These are phyloP conservation scores for Euborellia annulipes DNA, from an alignment of 1,140 invertebrate genomes.

Conservation along the genomic window DNA sequence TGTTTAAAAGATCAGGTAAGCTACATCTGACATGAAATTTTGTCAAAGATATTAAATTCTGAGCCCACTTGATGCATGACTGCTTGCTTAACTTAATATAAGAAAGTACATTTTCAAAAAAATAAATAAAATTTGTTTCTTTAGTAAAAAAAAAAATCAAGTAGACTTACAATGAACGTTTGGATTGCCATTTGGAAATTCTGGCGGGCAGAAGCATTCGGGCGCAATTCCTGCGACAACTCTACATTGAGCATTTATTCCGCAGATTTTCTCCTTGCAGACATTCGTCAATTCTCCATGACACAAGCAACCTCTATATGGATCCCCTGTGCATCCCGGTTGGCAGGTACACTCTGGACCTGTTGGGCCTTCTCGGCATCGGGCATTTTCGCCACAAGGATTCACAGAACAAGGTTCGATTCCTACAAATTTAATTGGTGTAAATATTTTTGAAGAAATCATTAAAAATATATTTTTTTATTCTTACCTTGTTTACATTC, in stretches of 20 bases:
- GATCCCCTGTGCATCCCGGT: conserved; percentile 64
- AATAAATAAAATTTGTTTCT: too few relatives aligned
- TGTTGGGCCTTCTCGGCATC: conserved; percentile 56
- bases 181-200: conserved; percentile 68
- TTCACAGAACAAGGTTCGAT: conserved; percentile 52
- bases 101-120: too few relatives aligned
- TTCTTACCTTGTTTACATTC: conserved; percentile 49
- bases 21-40: too few relatives aligned
- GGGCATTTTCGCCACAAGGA: conserved; percentile 70
- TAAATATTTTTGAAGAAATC: background rate
- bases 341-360: conserved; percentile 63
- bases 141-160: too few relatives aligned
- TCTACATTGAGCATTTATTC: conserved; percentile 64
- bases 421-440: conserved; percentile 29
- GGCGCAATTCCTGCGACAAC: conserved; percentile 42
- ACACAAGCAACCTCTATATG: conserved; percentile 60
- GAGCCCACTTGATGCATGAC: too few relatives aligned
- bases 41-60: too few relatives aligned
- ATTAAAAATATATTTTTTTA: background rate
- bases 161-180: conserved; percentile 58
- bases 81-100: too few relatives aligned
- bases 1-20: too few relatives aligned
- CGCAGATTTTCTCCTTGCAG: conserved; percentile 57
- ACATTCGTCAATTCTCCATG: conserved; percentile 33
- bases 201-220: conserved; percentile 67